Evolutionary conservation across 2,888 invertebrate genomes (phyloP).

Genomic region (Metacarcinus magister): DNA sequence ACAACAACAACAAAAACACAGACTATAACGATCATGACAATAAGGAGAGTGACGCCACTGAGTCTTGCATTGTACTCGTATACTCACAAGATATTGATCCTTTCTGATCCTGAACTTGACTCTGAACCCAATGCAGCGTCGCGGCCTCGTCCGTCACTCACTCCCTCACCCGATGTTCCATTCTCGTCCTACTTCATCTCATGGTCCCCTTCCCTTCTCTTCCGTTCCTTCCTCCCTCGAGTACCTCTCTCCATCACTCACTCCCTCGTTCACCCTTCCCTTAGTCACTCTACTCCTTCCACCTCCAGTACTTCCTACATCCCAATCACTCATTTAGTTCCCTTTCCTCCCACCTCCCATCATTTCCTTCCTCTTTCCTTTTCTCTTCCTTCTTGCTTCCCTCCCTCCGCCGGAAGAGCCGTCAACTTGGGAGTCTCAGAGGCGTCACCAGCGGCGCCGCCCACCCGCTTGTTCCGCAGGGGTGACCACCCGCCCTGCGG

Average conservation of each 20-base stretch:
- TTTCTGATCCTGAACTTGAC: not conserved
- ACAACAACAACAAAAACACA: not conserved
- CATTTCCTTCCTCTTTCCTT: not conserved
- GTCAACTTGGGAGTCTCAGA: not conserved
- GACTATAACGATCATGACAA: not conserved
- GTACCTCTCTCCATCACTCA: not conserved
- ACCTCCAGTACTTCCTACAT: not conserved
- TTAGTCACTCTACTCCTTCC: not conserved
- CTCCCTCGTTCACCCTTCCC: not conserved
- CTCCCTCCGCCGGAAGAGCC: slow-evolving; percentile 47
- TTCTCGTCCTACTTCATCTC: not conserved
- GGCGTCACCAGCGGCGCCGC: slow-evolving; percentile 41
- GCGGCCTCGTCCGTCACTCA: not conserved
- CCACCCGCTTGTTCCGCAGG: slow-evolving; percentile 19
- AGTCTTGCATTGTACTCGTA: not conserved
- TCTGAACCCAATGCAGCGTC: not conserved
- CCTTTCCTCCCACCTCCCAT: not conserved
- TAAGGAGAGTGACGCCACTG: not conserved
- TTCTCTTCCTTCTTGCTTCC: not conserved
- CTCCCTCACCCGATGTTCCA: not conserved
- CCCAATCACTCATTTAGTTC: not conserved
- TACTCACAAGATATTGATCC: not conserved
- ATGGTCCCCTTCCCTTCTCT: not conserved
- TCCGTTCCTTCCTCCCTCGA: not conserved
- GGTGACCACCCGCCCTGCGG: not conserved